Base-by-base conservation (phyloP, 1,140 invertebrate genomes). In the Drosophila albomicans region DNA sequence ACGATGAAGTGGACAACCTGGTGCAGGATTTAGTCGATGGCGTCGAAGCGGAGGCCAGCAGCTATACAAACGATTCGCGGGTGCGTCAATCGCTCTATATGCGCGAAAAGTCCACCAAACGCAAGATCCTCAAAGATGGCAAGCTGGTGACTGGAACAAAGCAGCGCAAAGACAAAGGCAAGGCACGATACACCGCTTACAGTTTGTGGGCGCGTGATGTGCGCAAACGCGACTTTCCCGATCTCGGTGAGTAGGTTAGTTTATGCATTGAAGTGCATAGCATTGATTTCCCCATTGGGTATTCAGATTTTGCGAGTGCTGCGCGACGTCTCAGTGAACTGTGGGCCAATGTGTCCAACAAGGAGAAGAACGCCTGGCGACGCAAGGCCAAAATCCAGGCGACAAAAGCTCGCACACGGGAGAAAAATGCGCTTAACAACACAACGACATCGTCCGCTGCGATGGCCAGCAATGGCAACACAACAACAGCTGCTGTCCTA, bases 141-240 rank as follows among this genome's bases (percentile, higher is more conserved):
- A 82, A 80, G 45, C 95, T 97, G 48, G 94, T 96, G 15, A 92
- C 94, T 38, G 94, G 94, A 41, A 97, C 96, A 86, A 94, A 95
- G 11, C 95, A 96, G 61, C 93, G 81, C n/a, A 89, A 88, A 30
- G 96, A 97, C 82, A 97, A 97, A 94, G 96, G 94, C 7, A 96
- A 96, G 93, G 94, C 95, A 5, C 93, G 96, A 71, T 96, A 97
- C 66, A 98, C 97, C 2, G 97, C 97, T 1, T 98, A 98, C 92
- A 97, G 97, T 95, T 93, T 98, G 79, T 98, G 97, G 97, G 96
- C 97, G 4, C 96, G 96, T 82, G 96, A 97, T 87, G 94, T 96
- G 35, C 94, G 97, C 51, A 95, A 96, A 78, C 95, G 75, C 0
- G 85, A 89, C 8, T 78, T 89, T 93, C 96, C 97, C 11, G 95